Evolutionary conservation across 2,113 vertebrate genomes (phyloP).

Genomic region (Xenus cinereus): DNA sequence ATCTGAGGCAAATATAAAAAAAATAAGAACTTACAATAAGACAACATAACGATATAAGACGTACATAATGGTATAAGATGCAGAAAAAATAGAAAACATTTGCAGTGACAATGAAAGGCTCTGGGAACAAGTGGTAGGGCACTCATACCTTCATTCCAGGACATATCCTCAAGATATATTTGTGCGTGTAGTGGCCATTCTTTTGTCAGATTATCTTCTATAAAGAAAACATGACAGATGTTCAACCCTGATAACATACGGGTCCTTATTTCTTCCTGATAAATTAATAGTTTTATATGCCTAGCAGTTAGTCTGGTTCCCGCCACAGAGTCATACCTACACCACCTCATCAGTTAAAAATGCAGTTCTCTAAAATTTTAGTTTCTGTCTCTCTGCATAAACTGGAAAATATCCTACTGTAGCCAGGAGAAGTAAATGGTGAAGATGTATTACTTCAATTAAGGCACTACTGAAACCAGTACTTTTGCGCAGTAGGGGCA

Average conservation of each 20-base stretch:
- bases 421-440: background rate
- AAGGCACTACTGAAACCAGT: background rate
- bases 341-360: background rate
- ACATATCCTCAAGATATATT: constrained; percentile 77
- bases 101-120: background rate
- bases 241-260: background rate
- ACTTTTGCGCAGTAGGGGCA: background rate
- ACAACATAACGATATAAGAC: background rate
- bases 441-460: background rate
- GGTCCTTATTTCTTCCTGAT: background rate
- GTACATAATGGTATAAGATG: background rate
- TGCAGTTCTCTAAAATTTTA: background rate
- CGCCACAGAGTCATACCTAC: background rate
- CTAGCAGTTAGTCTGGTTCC: background rate
- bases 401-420: background rate
- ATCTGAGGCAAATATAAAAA: background rate
- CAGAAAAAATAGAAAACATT: background rate
- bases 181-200: constrained; percentile 75
- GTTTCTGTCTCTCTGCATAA: background rate
- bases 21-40: background rate
- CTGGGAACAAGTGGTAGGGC: background rate
- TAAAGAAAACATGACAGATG: constrained; percentile 44
- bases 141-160: constrained; percentile 76
- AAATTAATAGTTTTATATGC: background rate
- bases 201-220: constrained; percentile 73